Evolutionary conservation across 2,797 vertebrate species (phyloP), one percentile per base, ranked within the genome.

Genomic region (Picus viridis): DNA sequence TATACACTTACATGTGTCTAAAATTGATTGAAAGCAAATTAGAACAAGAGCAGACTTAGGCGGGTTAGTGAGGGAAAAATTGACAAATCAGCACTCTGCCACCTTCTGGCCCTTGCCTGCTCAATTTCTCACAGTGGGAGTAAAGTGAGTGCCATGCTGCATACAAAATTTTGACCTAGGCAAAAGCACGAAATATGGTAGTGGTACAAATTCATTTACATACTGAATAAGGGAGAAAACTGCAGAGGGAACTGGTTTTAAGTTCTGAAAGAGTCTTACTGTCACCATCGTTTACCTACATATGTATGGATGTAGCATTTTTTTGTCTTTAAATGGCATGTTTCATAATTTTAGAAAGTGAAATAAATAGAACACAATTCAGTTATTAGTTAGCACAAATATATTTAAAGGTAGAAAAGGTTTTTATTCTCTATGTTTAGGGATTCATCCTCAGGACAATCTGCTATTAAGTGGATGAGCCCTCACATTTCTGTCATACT

Each of bases 101-200:
- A 61, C 58, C 36, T 83, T 65, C 59, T 67, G 74, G 59, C 56
- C 36, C 14, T 84, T 75, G 39, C 58, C 62, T 83, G 16, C 45
- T 79, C 20, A 0, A 0, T 41, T 89, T 53, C 45, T 83, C 0
- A 0, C n/a, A 7, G 11, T 2, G 12, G n/a, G n/a, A 36, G 11
- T 27, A 54, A 49, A 24, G 7, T 16, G 32, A 57, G 59, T 71
- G 45, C 63, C 41, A 30, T 58, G 23, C 59, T 67, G 30, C 3
- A 0, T 27, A 69, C 67, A 74, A 83, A 12, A 67, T 41, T 1
- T 0, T 67, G 29, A 53, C 59, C 12, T 72, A 57, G 15, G 27
- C 76, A 53, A 68, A 32, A 94, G 34, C 29, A 7, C 64, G 39
- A 43, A 72, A 73, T 73, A 13, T 2, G 34, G 53, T 27, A 20